phyloP scores from a whole-genome alignment of 2,113 vertebrate genomes.

The Oreotragus oreotragus region DNA sequence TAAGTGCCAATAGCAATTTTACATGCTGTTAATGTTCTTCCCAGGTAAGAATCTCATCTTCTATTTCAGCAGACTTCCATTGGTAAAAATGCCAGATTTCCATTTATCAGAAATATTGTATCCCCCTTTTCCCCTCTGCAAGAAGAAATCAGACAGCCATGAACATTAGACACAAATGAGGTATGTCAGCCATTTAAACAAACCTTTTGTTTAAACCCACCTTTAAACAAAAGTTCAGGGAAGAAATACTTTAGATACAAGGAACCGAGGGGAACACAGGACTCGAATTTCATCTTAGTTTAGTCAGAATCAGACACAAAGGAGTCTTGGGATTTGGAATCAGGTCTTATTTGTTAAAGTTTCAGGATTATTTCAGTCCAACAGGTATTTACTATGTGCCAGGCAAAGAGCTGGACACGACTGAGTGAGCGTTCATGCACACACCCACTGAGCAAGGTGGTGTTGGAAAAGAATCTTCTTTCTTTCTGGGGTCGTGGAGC shows the following conservation, averaged over 20 bases:
- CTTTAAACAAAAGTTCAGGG: background rate
- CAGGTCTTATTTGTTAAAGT: background rate
- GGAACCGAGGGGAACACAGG: background rate
- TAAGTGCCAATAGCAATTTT: slow-evolving; percentile 50
- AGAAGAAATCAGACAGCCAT: background rate
- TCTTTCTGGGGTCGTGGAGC: background rate
- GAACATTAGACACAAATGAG: background rate
- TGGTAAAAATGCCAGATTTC: slow-evolving; percentile 37
- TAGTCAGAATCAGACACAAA: background rate
- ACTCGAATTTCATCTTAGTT: slow-evolving; percentile 15
- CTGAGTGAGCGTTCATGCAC: background rate
- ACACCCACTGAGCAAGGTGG: background rate
- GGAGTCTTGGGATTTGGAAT: background rate
- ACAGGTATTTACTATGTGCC: background rate
- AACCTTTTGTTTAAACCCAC: too few species aligned
- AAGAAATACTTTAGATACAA: background rate
- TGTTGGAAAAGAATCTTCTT: background rate
- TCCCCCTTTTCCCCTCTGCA: background rate
- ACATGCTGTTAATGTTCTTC: slow-evolving; percentile 48
- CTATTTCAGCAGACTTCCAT: background rate
- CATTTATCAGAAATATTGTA: slow-evolving; percentile 21
- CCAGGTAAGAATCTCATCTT: slow-evolving; percentile 52
- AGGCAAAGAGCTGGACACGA: background rate
- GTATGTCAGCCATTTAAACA: background rate
- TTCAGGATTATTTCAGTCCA: background rate